Percentiles rank a stretch among this genome's conserved stretches.
These are phyloP conservation scores for Hydroisotoma schaefferi DNA, from an alignment of 2,888 invertebrate genomes.

Conservation along the genomic window DNA sequence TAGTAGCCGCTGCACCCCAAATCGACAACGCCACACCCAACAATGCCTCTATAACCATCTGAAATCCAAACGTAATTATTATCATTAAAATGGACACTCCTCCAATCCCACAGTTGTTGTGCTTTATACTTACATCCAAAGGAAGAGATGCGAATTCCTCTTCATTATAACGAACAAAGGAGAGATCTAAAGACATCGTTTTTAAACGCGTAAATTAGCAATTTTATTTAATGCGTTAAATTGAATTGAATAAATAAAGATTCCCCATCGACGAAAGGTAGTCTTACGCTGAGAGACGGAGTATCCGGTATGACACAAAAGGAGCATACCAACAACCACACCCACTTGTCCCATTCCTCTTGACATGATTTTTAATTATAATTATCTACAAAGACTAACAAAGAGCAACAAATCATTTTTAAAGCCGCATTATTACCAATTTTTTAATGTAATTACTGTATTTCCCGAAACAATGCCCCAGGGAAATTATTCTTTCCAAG, in stretches of 20 bases:
- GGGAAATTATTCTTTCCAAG: too few species aligned
- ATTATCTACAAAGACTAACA: too few species aligned
- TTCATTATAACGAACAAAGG: constrained; percentile 44
- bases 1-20: constrained; percentile 46
- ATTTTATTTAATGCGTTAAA: too few species aligned
- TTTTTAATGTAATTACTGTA: too few species aligned
- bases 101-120: too few species aligned
- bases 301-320: constrained; percentile 45
- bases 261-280: too few species aligned
- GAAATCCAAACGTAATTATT: too few species aligned
- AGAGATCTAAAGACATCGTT: constrained; percentile 31
- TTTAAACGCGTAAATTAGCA: neutral
- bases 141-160: constrained; percentile 43
- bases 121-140: constrained; percentile 45
- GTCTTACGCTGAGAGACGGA: constrained; percentile 47
- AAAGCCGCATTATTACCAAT: too few species aligned
- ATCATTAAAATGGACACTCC: too few species aligned
- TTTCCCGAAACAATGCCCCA: too few species aligned
- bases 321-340: constrained; percentile 37
- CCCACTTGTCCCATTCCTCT: constrained; percentile 36
- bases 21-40: constrained; percentile 45
- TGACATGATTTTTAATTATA: constrained; percentile 27
- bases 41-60: constrained; percentile 47
- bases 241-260: too few species aligned
- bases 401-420: too few species aligned